These are phyloP conservation scores for Helicolenus hilgendorfi DNA, from an alignment of 2,797 vertebrate species.

Conservation along the genomic window DNA sequence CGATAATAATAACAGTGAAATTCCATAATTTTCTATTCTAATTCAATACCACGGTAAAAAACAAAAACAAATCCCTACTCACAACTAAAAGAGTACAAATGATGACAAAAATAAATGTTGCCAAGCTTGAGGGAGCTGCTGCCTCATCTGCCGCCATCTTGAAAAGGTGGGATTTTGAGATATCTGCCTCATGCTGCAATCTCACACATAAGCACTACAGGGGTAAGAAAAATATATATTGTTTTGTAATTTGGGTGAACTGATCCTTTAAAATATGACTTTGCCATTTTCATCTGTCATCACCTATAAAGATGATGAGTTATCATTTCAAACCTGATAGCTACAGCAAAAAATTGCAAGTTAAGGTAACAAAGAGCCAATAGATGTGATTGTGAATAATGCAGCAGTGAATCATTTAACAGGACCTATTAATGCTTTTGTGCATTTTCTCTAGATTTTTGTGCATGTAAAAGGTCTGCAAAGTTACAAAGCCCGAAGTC, in stretches of 20 bases:
- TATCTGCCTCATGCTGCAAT: not conserved
- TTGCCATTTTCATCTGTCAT: not conserved
- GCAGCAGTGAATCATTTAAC: not conserved
- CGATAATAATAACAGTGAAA: not conserved
- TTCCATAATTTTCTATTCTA: not conserved
- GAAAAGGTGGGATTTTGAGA: not conserved
- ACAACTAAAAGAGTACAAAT: not conserved
- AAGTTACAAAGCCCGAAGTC: not conserved
- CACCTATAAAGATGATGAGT: not conserved
- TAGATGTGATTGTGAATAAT: not conserved
- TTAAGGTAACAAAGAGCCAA: not conserved
- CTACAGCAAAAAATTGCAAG: no score
- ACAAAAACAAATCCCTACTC: not conserved
- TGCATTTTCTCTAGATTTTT: not conserved
- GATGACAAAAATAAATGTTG: not conserved
- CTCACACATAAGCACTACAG: not conserved
- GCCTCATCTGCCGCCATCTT: not conserved
- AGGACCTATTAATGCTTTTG: no score
- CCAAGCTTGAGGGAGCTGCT: not conserved
- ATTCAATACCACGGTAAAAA: not conserved
- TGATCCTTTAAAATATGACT: not conserved
- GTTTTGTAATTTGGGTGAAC: not conserved
- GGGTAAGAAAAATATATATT: not conserved
- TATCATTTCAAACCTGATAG: not conserved
- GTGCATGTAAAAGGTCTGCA: not conserved